Conservation (phyloP, 2,113 vertebrate species). For the Collichthys lucidus region DNA sequence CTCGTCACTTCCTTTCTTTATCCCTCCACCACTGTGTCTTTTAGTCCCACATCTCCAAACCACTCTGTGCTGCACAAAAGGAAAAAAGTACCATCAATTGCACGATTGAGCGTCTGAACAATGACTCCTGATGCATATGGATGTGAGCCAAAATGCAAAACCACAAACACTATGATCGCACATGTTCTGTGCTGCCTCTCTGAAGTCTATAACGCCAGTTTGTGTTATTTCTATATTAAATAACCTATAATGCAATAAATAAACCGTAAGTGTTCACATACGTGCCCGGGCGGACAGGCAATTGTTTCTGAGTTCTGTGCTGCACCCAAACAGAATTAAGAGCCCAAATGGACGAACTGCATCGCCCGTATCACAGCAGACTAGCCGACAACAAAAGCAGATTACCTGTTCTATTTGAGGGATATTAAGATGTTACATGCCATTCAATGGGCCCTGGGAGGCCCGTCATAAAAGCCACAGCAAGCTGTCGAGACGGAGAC, state of each 20-base stretch:
- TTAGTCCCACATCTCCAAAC: constrained; percentile 64
- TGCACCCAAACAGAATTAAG: constrained; percentile 44
- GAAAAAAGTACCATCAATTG: constrained; percentile 12
- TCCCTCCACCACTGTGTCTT: constrained; percentile 53
- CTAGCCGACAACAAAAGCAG: constrained; percentile 68
- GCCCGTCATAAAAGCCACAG: constrained; percentile 77
- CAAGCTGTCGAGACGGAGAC: constrained; percentile 78
- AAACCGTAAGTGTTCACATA: constrained; percentile 3
- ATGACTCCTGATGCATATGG: neutral
- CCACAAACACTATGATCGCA: neutral
- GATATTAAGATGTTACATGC: constrained; percentile 77
- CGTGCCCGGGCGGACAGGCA: neutral
- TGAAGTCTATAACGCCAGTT: neutral
- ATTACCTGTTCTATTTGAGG: constrained; percentile 80
- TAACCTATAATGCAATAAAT: constrained; percentile 7
- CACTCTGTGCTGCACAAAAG: constrained; percentile 47
- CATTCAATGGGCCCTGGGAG: constrained; percentile 69
- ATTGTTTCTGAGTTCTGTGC: constrained; percentile 26
- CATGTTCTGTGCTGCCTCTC: neutral
- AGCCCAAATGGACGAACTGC: constrained; percentile 55
- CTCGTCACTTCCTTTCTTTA: constrained; percentile 80
- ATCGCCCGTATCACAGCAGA: constrained; percentile 58
- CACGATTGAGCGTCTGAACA: constrained; percentile 23
- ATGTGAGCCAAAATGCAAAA: constrained; percentile 9
- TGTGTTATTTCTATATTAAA: constrained; percentile 27